phyloP scores from a whole-genome alignment of 2,797 vertebrate genomes.

The Myripristis jacobus region DNA sequence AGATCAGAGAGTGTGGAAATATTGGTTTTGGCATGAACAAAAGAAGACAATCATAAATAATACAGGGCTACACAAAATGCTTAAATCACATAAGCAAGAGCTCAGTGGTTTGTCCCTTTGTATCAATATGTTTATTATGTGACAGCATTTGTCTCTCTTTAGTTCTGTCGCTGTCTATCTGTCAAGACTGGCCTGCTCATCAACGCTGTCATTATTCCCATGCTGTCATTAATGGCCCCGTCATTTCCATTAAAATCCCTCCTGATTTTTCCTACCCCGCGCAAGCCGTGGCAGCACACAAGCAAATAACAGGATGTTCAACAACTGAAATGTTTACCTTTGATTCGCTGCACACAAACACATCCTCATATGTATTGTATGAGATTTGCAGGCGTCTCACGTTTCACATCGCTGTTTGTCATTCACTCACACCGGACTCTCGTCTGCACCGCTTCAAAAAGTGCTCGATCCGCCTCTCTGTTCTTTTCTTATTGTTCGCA shows the following conservation, averaged over 20 bases:
- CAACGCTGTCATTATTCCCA: not conserved
- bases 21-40: conserved; percentile 70
- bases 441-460: not conserved
- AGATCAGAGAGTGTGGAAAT: conserved; percentile 65
- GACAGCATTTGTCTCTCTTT: conserved; percentile 15
- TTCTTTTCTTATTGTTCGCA: too few species aligned
- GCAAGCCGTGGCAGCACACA: not conserved
- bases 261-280: conserved; percentile 22
- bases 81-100: conserved; percentile 48
- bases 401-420: too few species aligned
- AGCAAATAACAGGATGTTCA: not conserved
- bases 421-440: not conserved
- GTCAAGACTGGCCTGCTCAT: conserved; percentile 11
- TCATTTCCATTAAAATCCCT: conserved; percentile 24
- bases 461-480: not conserved
- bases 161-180: conserved; percentile 24
- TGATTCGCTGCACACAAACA: not conserved
- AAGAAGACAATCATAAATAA: conserved; percentile 68
- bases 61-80: conserved; percentile 52
- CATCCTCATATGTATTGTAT: not conserved
- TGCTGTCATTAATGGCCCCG: not conserved
- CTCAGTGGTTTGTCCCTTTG: conserved; percentile 37
- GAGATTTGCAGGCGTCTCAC: not conserved
- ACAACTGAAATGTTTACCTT: not conserved
- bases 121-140: conserved; percentile 37